Evolutionary conservation across 2,113 vertebrate species (phyloP).

Genomic region (Gracilinanus agilis): DNA sequence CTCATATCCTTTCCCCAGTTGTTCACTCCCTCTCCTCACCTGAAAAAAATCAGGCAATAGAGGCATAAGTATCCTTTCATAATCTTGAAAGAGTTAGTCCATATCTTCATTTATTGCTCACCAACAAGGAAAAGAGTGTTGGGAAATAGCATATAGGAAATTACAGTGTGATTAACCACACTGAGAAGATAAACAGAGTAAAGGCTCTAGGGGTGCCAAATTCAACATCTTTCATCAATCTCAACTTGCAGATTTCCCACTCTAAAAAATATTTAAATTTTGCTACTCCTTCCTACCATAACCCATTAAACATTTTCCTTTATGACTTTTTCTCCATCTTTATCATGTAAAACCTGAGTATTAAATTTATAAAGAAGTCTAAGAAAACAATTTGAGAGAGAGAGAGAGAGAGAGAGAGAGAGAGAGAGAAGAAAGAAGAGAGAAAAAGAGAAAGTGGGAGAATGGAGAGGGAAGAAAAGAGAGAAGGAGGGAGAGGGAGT

Average conservation of each 20-base stretch:
- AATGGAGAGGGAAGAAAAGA: no score
- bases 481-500: neutral
- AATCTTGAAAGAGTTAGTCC: neutral
- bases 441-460: neutral
- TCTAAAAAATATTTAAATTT: conserved; percentile 59
- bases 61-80: conserved; percentile 25
- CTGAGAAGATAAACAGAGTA: conserved; percentile 1
- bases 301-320: conserved; percentile 80
- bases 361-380: conserved; percentile 75
- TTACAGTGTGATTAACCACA: neutral
- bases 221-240: neutral
- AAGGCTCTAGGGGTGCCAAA: neutral
- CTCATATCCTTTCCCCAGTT: neutral
- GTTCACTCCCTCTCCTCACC: neutral
- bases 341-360: conserved; percentile 78
- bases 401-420: conserved; percentile 63
- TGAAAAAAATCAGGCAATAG: neutral
- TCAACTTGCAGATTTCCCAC: conserved; percentile 9
- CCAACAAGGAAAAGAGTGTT: neutral
- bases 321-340: conserved; percentile 73
- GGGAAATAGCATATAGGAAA: neutral
- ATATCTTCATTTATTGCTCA: conserved; percentile 30
- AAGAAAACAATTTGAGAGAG: conserved; percentile 75
- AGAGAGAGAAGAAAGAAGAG: conserved; percentile 52
- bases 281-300: conserved; percentile 69